Percentiles rank a stretch among this genome's conserved stretches.
These are phyloP conservation scores for Proterorhinus semilunaris DNA, from an alignment of 2,113 vertebrate species.

Conservation along the genomic window DNA sequence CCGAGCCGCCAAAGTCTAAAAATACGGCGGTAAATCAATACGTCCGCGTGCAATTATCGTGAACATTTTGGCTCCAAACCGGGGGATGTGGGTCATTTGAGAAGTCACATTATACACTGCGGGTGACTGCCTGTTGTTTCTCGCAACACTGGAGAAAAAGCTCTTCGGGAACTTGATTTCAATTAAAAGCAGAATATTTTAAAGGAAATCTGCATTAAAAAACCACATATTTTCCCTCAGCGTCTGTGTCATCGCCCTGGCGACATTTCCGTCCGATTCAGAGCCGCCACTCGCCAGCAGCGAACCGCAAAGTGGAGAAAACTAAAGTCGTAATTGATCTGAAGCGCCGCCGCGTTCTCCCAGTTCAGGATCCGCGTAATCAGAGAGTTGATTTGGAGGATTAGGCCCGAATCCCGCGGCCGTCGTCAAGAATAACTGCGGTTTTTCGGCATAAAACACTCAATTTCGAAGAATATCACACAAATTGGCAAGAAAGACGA, in stretches of 20 bases:
- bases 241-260: slow-evolving; percentile 5
- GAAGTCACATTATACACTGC: slow-evolving; percentile 3
- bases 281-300: slow-evolving; percentile 55
- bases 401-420: slow-evolving; percentile 51
- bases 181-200: background rate
- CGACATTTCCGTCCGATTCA: slow-evolving; percentile 56
- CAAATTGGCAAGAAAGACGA: background rate
- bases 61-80: slow-evolving; percentile 7
- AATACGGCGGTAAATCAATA: background rate
- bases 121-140: background rate
- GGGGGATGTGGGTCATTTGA: slow-evolving; percentile 16
- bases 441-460: slow-evolving; percentile 45
- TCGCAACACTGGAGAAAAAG: slow-evolving; percentile 19
- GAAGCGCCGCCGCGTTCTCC: slow-evolving; percentile 23
- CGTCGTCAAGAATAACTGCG: slow-evolving; percentile 64
- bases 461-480: slow-evolving; percentile 31
- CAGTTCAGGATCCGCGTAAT: slow-evolving; percentile 59
- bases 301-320: slow-evolving; percentile 62
- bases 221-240: background rate
- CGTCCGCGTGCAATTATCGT: background rate
- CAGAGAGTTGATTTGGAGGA: slow-evolving; percentile 55
- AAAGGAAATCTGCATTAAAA: background rate
- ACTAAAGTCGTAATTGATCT: slow-evolving; percentile 46
- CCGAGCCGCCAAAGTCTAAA: background rate
- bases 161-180: slow-evolving; percentile 28